phyloP scores from a whole-genome alignment of 2,888 invertebrate species.

The Acheta domesticus region DNA sequence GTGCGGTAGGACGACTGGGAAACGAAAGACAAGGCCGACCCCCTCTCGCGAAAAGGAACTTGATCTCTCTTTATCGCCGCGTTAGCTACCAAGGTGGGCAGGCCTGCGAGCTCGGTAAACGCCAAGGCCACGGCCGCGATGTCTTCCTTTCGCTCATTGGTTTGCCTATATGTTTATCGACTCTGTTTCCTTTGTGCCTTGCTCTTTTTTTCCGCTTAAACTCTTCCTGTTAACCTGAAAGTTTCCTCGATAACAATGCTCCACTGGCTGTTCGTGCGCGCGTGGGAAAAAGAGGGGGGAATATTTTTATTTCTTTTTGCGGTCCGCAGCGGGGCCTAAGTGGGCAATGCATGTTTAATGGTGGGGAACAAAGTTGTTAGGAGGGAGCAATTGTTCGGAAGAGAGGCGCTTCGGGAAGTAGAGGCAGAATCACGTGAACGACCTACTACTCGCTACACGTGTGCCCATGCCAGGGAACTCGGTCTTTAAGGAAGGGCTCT shows the following conservation, averaged over 20 bases:
- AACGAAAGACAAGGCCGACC: neutral
- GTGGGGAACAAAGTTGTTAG: conserved; percentile 18
- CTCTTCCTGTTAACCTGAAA: conserved; percentile 10
- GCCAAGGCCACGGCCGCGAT: neutral
- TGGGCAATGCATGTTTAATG: conserved; percentile 18
- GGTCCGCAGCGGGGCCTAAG: neutral
- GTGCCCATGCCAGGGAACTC: no score
- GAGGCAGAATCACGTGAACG: conserved; percentile 7
- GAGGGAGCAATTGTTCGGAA: conserved; percentile 7
- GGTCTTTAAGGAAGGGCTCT: no score
- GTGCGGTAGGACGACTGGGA: no score
- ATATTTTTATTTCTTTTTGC: conserved; percentile 18
- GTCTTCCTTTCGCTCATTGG: neutral
- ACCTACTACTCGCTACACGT: neutral
- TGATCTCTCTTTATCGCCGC: neutral
- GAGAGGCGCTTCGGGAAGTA: conserved; percentile 7
- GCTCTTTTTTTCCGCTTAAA: conserved; percentile 3
- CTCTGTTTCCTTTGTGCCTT: neutral
- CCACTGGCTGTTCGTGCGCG: neutral
- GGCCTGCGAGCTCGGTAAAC: no score
- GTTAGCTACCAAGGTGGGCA: neutral
- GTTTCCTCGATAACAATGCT: conserved; percentile 7
- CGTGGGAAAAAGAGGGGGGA: neutral
- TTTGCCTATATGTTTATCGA: conserved; percentile 18
- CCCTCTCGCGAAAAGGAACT: neutral